Evolutionary conservation across 2,888 invertebrate species (phyloP).

Genomic region (Eudemis profundana): DNA sequence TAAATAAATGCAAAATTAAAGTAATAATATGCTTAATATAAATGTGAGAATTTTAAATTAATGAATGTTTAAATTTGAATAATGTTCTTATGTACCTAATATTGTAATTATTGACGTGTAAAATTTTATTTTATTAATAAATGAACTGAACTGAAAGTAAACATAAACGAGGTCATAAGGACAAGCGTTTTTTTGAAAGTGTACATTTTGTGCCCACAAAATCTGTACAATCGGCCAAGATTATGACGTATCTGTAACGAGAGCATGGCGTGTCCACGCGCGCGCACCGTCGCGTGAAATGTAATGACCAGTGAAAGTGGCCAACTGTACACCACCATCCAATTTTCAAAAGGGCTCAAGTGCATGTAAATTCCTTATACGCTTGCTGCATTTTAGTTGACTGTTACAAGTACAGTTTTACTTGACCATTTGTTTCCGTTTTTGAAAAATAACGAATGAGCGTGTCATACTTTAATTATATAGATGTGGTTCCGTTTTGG

Average conservation of each 20-base stretch:
- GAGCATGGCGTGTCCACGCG: constrained; percentile 59
- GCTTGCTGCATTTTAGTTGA: constrained; percentile 1
- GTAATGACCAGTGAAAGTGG: constrained; percentile 59
- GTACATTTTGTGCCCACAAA: constrained; percentile 3
- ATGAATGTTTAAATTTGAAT: too few species aligned
- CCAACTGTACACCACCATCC: constrained; percentile 23
- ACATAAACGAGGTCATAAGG: too few species aligned
- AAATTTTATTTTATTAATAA: too few species aligned
- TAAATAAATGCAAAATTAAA: too few species aligned
- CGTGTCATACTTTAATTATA: not conserved
- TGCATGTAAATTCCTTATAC: not conserved
- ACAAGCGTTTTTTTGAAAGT: not conserved
- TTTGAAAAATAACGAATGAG: constrained; percentile 1
- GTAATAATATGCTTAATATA: too few species aligned
- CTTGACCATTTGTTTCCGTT: constrained; percentile 31
- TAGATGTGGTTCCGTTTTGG: not conserved
- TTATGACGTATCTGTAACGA: constrained; percentile 49
- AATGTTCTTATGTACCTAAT: too few species aligned
- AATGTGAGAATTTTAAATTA: too few species aligned
- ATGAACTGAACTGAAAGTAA: too few species aligned
- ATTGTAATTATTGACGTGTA: too few species aligned
- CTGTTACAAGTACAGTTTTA: constrained; percentile 1
- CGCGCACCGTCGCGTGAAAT: constrained; percentile 46
- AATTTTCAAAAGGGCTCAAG: not conserved
- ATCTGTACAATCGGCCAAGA: constrained; percentile 24